Conservation (phyloP, 2,888 invertebrate genomes). For the Asteroscopus sphinx region DNA sequence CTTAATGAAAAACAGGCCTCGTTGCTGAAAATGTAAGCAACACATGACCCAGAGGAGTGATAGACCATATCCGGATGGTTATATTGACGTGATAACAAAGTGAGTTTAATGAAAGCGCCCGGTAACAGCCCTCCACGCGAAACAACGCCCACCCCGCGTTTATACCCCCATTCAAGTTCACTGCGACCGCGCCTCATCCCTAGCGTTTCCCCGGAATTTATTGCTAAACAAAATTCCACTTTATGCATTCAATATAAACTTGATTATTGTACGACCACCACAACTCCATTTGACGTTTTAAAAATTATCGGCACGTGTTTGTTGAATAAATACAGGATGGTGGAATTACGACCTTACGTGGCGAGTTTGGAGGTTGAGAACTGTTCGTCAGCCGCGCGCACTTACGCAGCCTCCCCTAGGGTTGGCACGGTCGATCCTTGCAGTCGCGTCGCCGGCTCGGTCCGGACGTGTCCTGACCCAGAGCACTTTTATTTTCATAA, state of each 20-base stretch:
- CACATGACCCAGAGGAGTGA: constrained; percentile 48
- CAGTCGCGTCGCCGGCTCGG: constrained; percentile 87
- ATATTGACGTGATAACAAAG: constrained; percentile 66
- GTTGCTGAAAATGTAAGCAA: constrained; percentile 27
- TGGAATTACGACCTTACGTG: constrained; percentile 68
- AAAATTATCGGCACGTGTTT: constrained; percentile 66
- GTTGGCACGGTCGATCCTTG: constrained; percentile 86
- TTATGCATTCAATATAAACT: constrained; percentile 58
- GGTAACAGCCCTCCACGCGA: constrained; percentile 73
- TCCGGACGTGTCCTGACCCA: constrained; percentile 80
- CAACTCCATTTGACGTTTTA: constrained; percentile 65
- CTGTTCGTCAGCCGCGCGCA: constrained; percentile 67
- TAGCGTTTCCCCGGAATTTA: constrained; percentile 64
- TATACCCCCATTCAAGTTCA: constrained; percentile 76
- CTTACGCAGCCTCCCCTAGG: constrained; percentile 88
- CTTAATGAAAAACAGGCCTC: constrained; percentile 38
- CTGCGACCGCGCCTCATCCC: constrained; percentile 80
- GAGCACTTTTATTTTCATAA: constrained; percentile 66
- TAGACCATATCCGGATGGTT: constrained; percentile 43
- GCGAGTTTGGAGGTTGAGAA: constrained; percentile 55
- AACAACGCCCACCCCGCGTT: constrained; percentile 80
- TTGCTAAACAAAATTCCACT: constrained; percentile 59
- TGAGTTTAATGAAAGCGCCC: constrained; percentile 78
- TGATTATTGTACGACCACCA: constrained; percentile 51
- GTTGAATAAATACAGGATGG: constrained; percentile 53